phyloP scores from a whole-genome alignment of 1,140 invertebrate species.

The Euglossa dilemma region DNA sequence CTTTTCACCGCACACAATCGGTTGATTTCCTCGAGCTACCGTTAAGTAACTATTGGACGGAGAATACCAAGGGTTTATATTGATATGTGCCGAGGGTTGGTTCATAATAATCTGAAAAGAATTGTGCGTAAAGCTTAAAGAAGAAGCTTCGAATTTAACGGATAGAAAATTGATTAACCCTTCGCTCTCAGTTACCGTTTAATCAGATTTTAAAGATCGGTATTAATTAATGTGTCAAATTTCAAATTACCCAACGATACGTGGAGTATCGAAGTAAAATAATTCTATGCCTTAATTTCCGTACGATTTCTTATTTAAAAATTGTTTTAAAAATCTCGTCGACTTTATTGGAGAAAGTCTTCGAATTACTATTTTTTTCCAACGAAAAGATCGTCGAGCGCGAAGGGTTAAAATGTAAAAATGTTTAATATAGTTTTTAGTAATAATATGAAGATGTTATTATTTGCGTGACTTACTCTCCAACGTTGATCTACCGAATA shows the following conservation, averaged over 20 bases:
- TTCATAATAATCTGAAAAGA: conserved; percentile 78
- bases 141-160: not conserved
- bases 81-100: conserved; percentile 79
- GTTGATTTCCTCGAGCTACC: conserved; percentile 76
- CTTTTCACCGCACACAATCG: conserved; percentile 78
- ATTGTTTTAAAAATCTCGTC: too few relatives aligned
- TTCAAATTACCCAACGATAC: too few relatives aligned
- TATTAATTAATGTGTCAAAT: too few relatives aligned
- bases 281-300: too few relatives aligned
- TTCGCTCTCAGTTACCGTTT: too few relatives aligned
- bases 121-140: not conserved
- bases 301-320: too few relatives aligned
- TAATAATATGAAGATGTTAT: not conserved
- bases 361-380: too few relatives aligned
- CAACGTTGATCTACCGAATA: conserved; percentile 80
- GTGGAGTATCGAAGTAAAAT: too few relatives aligned
- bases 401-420: not conserved
- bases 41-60: conserved; percentile 79
- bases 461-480: conserved; percentile 71
- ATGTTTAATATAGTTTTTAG: not conserved
- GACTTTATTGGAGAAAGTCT: too few relatives aligned
- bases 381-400: too few relatives aligned
- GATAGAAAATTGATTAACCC: not conserved
- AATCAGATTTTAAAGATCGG: too few relatives aligned
- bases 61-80: conserved; percentile 80